phyloP scores from a whole-genome alignment of 2,113 vertebrate genomes.

The Ptilonorhynchus violaceus region DNA sequence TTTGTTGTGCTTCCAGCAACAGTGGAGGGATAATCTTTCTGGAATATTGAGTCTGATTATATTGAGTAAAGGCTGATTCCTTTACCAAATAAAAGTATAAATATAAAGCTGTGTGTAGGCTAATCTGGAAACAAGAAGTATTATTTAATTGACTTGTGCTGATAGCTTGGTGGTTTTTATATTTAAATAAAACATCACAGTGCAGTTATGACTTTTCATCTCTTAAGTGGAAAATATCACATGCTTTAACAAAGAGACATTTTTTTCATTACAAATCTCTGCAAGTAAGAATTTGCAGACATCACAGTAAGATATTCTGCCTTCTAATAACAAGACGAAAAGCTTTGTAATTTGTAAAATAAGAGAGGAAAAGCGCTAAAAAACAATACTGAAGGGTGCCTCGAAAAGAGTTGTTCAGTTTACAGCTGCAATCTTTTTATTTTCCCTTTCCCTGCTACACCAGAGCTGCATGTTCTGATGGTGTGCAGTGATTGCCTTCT shows the following conservation, averaged over 20 bases:
- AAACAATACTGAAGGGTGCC: not conserved
- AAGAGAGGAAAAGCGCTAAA: not conserved
- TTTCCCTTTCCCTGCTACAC: not conserved
- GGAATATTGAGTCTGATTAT: not conserved
- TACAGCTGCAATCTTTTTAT: not conserved
- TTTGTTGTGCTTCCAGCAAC: not conserved
- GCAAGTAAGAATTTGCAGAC: not conserved
- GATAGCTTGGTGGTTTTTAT: not conserved
- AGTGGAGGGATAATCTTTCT: not conserved
- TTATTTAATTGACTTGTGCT: conserved; percentile 22
- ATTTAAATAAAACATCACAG: conserved; percentile 38
- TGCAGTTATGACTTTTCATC: not conserved
- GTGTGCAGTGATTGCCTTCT: not conserved
- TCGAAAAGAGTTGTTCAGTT: not conserved
- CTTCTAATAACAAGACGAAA: not conserved
- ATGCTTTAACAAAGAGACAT: not conserved
- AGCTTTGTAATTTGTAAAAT: not conserved
- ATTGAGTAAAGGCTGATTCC: not conserved
- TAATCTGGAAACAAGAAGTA: not conserved
- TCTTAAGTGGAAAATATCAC: conserved; percentile 4
- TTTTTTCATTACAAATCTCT: not conserved
- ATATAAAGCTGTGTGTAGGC: not conserved
- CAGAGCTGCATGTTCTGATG: not conserved
- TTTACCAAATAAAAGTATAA: not conserved
- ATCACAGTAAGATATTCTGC: not conserved